phyloP scores from a whole-genome alignment of 2,113 vertebrate species.

The Neolamprologus ventralis region DNA sequence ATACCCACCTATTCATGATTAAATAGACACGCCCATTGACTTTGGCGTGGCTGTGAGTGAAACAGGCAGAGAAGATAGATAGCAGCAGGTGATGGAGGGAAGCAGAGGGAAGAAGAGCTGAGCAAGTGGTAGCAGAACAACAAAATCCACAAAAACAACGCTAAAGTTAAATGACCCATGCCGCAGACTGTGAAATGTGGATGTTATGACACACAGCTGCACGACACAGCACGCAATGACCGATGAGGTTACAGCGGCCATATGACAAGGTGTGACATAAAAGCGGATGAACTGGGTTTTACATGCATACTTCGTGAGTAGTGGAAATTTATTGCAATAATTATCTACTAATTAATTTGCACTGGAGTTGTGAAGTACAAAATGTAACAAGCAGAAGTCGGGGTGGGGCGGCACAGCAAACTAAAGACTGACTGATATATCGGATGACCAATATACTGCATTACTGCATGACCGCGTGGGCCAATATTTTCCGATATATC shows the following conservation, averaged over 20 bases:
- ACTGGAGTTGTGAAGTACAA: background rate
- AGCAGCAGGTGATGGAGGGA: conserved; percentile 17
- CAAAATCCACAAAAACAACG: background rate
- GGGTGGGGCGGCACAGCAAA: background rate
- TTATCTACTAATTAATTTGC: background rate
- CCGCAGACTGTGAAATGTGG: background rate
- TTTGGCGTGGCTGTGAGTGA: conserved; percentile 89
- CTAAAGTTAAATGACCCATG: background rate
- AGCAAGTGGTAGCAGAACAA: background rate
- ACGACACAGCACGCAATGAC: background rate
- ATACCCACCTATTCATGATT: conserved; percentile 99
- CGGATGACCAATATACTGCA: background rate
- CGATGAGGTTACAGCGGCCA: background rate
- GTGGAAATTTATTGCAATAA: background rate
- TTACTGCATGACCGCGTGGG: background rate
- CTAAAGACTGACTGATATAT: background rate
- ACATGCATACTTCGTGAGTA: background rate
- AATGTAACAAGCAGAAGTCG: background rate
- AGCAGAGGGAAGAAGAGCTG: conserved; percentile 17
- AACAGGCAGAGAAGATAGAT: conserved; percentile 54
- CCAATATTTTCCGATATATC: background rate
- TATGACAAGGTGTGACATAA: background rate
- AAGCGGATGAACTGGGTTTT: background rate
- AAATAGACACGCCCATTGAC: conserved; percentile 97
- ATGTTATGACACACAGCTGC: background rate